Evolutionary conservation across 2,797 vertebrate genomes (phyloP).

Genomic region (Nannoperca australis): DNA sequence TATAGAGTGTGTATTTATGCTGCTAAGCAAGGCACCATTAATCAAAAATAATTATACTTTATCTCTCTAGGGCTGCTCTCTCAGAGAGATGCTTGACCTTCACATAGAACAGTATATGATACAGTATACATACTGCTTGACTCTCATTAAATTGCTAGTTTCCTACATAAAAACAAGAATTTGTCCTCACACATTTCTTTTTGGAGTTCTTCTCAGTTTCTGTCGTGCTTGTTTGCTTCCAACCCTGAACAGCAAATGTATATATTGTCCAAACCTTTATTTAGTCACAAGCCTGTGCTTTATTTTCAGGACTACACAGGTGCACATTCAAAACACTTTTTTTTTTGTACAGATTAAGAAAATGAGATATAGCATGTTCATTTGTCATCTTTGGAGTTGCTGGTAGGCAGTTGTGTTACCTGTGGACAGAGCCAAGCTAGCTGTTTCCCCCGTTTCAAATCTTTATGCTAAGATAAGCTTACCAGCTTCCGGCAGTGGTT

Average conservation of each 20-base stretch:
- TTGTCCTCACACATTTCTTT: neutral
- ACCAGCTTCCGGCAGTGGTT: neutral
- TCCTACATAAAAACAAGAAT: slow-evolving; percentile 17
- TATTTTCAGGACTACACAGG: slow-evolving; percentile 10
- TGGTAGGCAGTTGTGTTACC: neutral
- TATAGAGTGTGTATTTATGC: slow-evolving; percentile 34
- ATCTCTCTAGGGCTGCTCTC: slow-evolving; percentile 47
- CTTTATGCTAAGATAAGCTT: neutral
- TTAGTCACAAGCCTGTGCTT: slow-evolving; percentile 5
- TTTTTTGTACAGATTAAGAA: no score
- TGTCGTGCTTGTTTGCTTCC: neutral
- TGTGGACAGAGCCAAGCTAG: neutral
- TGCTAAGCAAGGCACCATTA: slow-evolving; percentile 42
- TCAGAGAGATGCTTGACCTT: slow-evolving; percentile 61
- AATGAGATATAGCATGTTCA: slow-evolving; percentile 1
- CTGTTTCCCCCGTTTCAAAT: neutral
- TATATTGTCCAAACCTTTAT: slow-evolving; percentile 2
- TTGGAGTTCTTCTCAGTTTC: neutral
- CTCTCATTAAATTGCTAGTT: slow-evolving; percentile 48
- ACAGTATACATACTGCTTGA: slow-evolving; percentile 15
- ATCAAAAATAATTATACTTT: slow-evolving; percentile 68
- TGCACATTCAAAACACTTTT: neutral
- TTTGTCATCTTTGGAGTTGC: neutral
- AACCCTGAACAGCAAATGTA: slow-evolving; percentile 1
- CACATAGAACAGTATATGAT: slow-evolving; percentile 37